Evolutionary conservation across 2,797 vertebrate species (phyloP).

Genomic region (Halcyon smyrnensis): DNA sequence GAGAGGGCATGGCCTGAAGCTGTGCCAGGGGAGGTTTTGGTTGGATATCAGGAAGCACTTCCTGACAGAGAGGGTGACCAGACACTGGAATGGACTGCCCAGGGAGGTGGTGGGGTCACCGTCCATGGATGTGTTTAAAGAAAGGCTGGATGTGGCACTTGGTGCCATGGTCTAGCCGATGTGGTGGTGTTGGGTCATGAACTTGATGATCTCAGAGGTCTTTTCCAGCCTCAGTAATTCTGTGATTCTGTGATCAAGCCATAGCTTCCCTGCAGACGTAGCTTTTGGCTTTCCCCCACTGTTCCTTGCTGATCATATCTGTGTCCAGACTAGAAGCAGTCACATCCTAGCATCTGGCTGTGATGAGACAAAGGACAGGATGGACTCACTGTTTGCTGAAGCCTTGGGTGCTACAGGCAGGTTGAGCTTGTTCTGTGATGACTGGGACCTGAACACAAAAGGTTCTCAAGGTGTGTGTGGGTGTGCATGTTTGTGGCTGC

Average conservation of each 20-base stretch:
- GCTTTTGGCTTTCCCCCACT: neutral
- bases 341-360: neutral
- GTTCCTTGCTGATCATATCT: neutral
- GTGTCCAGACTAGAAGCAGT: neutral
- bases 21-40: no score
- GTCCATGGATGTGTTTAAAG: no score
- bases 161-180: no score
- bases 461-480: neutral
- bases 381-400: neutral
- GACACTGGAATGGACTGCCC: no score
- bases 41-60: no score
- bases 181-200: no score
- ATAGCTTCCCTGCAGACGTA: neutral
- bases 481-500: neutral
- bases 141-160: no score
- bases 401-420: accelerated
- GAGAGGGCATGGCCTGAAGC: no score
- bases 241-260: neutral
- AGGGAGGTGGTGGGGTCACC: no score
- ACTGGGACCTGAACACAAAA: neutral
- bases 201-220: no score
- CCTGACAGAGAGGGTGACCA: no score
- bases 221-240: no score
- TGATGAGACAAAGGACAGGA: neutral
- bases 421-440: neutral